Evolutionary conservation across 1,140 invertebrate genomes (phyloP).

Genomic region (Temnothorax longispinosus): DNA sequence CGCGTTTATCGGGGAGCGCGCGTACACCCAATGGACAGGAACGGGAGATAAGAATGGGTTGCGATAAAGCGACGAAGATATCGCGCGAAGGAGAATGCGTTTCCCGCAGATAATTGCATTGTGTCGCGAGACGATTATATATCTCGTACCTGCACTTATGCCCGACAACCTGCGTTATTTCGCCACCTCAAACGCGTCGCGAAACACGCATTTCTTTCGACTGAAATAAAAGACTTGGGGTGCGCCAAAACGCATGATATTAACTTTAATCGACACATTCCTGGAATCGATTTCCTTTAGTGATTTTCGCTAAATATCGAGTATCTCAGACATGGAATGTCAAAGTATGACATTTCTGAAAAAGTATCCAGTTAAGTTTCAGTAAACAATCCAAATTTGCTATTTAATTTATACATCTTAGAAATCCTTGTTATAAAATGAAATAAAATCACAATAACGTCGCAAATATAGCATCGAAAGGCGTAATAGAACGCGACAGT

Average conservation of each 20-base stretch:
- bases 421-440: neutral
- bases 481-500: neutral
- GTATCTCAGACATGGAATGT: neutral
- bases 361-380: neutral
- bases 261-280: neutral
- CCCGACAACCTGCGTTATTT: neutral
- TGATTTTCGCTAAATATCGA: neutral
- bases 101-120: constrained; percentile 37
- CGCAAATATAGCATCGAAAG: neutral
- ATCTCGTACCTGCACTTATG: constrained; percentile 20
- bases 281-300: neutral
- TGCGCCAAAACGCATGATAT: neutral
- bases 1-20: constrained; percentile 24
- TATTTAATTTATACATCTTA: neutral
- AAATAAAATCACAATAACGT: neutral
- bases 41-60: constrained; percentile 31
- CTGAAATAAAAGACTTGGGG: neutral
- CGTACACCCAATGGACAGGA: neutral
- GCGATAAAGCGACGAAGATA: constrained; percentile 36
- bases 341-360: neutral
- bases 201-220: neutral
- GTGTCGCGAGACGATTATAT: constrained; percentile 1
- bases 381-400: neutral
- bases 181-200: neutral
- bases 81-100: constrained; percentile 4